A percentile compares a stretch with the other conserved stretches of the same genome.
These are phyloP conservation scores for Schizotus pectinicornis DNA, from an alignment of 2,888 invertebrate genomes.

Conservation along the genomic window DNA sequence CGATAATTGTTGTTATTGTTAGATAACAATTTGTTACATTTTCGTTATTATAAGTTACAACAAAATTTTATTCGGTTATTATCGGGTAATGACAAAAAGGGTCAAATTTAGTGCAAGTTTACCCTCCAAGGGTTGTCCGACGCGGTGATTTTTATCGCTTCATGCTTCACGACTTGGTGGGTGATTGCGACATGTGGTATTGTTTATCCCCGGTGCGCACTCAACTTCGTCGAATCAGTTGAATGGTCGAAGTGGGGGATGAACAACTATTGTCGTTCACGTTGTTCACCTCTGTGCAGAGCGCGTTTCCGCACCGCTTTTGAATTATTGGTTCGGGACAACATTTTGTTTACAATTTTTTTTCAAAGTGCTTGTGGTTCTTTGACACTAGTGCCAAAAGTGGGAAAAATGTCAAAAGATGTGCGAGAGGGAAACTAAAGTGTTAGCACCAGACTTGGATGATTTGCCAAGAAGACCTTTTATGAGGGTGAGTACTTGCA, in stretches of 20 bases:
- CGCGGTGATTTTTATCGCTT: too few species aligned
- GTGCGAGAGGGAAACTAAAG: slow-evolving; percentile 18
- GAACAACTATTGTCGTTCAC: slow-evolving; percentile 26
- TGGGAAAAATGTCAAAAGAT: slow-evolving; percentile 16
- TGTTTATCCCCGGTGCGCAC: slow-evolving; percentile 26
- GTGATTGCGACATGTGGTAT: slow-evolving; percentile 23
- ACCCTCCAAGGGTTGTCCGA: too few species aligned
- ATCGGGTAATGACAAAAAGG: too few species aligned
- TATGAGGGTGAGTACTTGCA: slow-evolving; percentile 13
- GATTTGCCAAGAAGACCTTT: slow-evolving; percentile 17
- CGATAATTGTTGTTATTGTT: too few species aligned
- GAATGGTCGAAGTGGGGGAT: slow-evolving; percentile 17
- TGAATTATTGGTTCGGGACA: slow-evolving; percentile 16
- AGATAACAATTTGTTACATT: too few species aligned
- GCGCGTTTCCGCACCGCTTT: slow-evolving; percentile 14
- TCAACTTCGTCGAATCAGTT: slow-evolving; percentile 14
- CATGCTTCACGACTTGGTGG: not conserved
- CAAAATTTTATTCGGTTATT: too few species aligned
- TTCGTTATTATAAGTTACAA: too few species aligned
- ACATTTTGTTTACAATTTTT: not conserved
- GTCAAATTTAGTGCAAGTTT: too few species aligned
- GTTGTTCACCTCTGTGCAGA: slow-evolving; percentile 24
- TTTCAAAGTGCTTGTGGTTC: too few species aligned
- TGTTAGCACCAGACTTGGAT: slow-evolving; percentile 10
- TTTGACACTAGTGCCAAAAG: not conserved